A percentile compares a stretch with the other conserved stretches of the same genome.
Conservation (phyloP, 1,140 invertebrate species). For the Bathynomus jamesi region DNA sequence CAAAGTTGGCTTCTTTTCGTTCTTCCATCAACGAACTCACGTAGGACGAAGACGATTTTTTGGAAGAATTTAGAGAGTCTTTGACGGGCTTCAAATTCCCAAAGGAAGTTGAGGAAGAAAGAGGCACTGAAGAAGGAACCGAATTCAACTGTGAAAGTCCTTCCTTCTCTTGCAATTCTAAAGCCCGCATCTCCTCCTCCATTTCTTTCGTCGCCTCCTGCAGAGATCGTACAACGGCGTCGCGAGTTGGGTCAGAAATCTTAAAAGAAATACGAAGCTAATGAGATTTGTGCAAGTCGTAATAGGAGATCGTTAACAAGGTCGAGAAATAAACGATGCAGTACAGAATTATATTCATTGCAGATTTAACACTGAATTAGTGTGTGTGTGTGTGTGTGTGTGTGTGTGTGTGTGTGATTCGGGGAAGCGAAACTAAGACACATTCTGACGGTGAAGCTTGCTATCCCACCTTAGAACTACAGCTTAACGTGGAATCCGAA, state of each 20-base stretch:
- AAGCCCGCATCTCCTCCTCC: constrained; percentile 27
- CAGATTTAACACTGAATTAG: too few species aligned
- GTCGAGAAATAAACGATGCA: too few species aligned
- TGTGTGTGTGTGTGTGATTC: too few species aligned
- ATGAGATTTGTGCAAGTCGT: too few species aligned
- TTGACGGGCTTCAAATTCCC: background rate
- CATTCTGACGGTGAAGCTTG: too few species aligned
- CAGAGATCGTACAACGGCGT: constrained; percentile 30
- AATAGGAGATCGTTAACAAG: too few species aligned
- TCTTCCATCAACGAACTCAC: background rate
- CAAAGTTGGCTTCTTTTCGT: background rate
- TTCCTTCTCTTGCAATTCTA: constrained; percentile 21
- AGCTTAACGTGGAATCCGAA: too few species aligned
- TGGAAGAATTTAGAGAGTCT: background rate
- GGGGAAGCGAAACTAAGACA: too few species aligned
- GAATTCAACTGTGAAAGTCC: background rate
- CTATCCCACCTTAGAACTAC: too few species aligned
- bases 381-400: too few species aligned
- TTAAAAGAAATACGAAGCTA: background rate
- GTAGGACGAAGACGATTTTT: background rate
- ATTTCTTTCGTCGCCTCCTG: constrained; percentile 34
- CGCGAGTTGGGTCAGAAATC: constrained; percentile 20
- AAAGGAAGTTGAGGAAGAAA: background rate
- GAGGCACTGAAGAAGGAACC: background rate
- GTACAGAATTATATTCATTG: too few species aligned